Evolutionary conservation across 92 coral and sea anemone species (phyloP).

Genomic region (Umimayanthus kanabou): DNA sequence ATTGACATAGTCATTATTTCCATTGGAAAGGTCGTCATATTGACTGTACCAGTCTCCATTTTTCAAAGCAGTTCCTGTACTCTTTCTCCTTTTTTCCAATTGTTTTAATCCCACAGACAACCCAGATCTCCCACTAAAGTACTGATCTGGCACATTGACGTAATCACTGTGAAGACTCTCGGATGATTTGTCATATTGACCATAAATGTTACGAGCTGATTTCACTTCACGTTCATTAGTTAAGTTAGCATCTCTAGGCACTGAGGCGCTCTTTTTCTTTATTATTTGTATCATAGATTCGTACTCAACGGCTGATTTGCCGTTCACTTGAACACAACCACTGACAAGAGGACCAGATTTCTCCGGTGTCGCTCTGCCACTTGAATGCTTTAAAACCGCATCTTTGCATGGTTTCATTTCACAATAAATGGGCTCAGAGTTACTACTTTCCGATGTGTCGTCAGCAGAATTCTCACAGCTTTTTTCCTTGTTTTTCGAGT

Average conservation of each 20-base stretch:
- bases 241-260: constrained; percentile 16
- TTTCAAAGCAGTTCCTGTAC: constrained; percentile 3
- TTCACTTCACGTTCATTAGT: not conserved
- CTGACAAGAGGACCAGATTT: not conserved
- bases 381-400: not conserved
- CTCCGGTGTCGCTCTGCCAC: not conserved
- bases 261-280: constrained; percentile 43
- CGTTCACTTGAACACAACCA: not conserved
- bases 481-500: constrained; percentile 15
- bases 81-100: constrained; percentile 11
- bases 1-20: not conserved
- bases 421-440: constrained; percentile 20
- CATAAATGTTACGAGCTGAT: not conserved
- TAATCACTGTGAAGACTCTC: not conserved
- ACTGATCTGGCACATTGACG: not conserved
- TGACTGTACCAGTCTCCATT: not conserved
- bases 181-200: not conserved
- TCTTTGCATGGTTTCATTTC: constrained; percentile 30
- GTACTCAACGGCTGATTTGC: constrained; percentile 25
- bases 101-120: not conserved
- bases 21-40: not conserved
- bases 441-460: not conserved
- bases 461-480: not conserved
- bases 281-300: constrained; percentile 40
- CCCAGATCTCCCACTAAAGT: not conserved